These are phyloP conservation scores for Riparia riparia DNA, from an alignment of 2,113 vertebrate genomes.

Conservation along the genomic window DNA sequence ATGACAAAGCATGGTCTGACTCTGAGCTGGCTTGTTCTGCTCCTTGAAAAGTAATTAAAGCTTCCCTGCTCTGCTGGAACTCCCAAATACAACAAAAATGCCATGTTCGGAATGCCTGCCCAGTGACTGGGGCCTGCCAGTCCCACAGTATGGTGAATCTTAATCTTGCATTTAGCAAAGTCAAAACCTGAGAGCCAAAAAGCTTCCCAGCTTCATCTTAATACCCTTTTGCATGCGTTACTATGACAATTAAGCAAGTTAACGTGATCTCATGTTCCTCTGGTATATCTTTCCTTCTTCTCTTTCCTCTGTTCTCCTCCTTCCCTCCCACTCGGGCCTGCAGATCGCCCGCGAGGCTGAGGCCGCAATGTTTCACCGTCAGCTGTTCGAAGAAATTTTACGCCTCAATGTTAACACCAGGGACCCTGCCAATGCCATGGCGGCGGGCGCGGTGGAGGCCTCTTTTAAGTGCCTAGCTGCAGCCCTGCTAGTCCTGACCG, in stretches of 20 bases:
- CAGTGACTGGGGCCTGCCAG: too few relatives aligned
- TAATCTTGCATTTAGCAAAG: neutral
- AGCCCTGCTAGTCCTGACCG: slow-evolving; percentile 95
- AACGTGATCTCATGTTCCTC: slow-evolving; percentile 56
- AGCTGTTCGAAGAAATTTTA: slow-evolving; percentile 85
- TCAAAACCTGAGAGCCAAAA: neutral
- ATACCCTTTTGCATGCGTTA: neutral
- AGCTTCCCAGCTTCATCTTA: neutral
- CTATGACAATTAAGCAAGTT: slow-evolving; percentile 40
- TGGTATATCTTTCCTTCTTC: slow-evolving; percentile 60
- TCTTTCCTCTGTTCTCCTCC: slow-evolving; percentile 48
- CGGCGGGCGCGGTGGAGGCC: slow-evolving; percentile 93
- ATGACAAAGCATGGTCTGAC: fast-evolving
- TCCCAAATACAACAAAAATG: neutral
- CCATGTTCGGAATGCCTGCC: neutral
- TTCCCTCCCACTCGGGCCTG: slow-evolving; percentile 69
- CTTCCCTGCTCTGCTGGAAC: neutral
- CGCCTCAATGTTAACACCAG: slow-evolving; percentile 79
- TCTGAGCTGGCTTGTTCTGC: neutral
- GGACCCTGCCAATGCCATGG: slow-evolving; percentile 93
- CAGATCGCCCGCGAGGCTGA: slow-evolving; percentile 84
- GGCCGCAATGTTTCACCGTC: slow-evolving; percentile 74
- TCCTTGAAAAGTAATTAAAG: neutral
- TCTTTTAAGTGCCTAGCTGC: slow-evolving; percentile 96
- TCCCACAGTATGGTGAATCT: fast-evolving